Conservation (phyloP, 2,888 invertebrate species). For the Stramonita haemastoma region DNA sequence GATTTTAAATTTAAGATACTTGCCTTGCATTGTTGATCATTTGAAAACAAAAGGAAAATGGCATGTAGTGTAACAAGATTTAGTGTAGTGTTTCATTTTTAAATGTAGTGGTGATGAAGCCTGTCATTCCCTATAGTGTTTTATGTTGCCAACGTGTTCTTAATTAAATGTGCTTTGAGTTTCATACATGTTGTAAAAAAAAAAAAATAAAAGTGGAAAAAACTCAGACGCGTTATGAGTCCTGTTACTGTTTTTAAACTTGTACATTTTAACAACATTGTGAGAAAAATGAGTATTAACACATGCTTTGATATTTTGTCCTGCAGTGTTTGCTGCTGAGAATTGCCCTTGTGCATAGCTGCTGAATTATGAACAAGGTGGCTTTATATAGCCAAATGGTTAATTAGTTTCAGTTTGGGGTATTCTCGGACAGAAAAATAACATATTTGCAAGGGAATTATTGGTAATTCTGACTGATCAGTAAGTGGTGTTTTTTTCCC, state of each 20-base stretch:
- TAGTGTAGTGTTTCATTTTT: background rate
- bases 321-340: conserved; percentile 10
- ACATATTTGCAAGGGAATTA: no score
- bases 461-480: no score
- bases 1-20: background rate
- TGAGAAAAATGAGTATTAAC: background rate
- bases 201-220: background rate
- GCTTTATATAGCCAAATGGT: no score
- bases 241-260: background rate
- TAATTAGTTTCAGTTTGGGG: no score
- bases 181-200: background rate
- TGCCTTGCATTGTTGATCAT: no score
- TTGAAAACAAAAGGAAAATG: no score
- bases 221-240: background rate
- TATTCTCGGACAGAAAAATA: no score
- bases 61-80: no score
- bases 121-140: background rate
- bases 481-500: no score
- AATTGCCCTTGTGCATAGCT: background rate
- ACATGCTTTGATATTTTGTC: conserved; percentile 10
- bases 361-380: no score
- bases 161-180: conserved; percentile 17
- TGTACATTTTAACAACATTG: background rate
- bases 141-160: background rate
- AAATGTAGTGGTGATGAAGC: background rate